A percentile compares a stretch with the other conserved stretches of the same genome.
Evolutionary conservation across 1,140 invertebrate genomes (phyloP).

Genomic region (Meloidogyne chitwoodi): DNA sequence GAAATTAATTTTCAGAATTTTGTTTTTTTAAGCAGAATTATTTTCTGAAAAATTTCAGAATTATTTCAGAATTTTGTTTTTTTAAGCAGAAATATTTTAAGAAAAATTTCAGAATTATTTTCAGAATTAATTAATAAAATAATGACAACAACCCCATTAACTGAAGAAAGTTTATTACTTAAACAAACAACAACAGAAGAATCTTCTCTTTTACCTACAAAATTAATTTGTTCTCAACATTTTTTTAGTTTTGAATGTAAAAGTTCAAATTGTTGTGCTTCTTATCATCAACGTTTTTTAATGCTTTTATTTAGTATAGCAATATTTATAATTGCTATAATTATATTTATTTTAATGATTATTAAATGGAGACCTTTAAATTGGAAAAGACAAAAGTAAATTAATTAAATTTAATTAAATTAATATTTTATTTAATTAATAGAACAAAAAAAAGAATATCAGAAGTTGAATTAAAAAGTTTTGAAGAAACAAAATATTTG

Average conservation of each 20-base stretch:
- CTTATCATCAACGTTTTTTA: constrained; percentile 43
- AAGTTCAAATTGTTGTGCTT: constrained; percentile 32
- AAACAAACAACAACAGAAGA: background rate
- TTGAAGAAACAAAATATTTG: constrained; percentile 39
- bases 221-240: constrained; percentile 20
- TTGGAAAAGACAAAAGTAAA: background rate
- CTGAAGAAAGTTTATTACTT: background rate
- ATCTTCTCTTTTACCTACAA: background rate
- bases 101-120: too few species aligned
- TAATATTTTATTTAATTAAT: background rate
- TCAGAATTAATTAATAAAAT: background rate
- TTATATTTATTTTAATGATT: constrained; percentile 37
- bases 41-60: too few species aligned
- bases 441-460: constrained; percentile 22
- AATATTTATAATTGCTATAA: constrained; percentile 28
- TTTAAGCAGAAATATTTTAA: too few species aligned
- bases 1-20: too few species aligned
- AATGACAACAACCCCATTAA: background rate
- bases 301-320: constrained; percentile 37
- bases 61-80: too few species aligned
- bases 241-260: constrained; percentile 38
- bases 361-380: constrained; percentile 36
- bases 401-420: background rate
- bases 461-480: constrained; percentile 44
- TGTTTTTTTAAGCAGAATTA: too few species aligned